Evolutionary conservation across 2,113 vertebrate genomes (phyloP).

Genomic region (Ophthalmolycus amberensis): DNA sequence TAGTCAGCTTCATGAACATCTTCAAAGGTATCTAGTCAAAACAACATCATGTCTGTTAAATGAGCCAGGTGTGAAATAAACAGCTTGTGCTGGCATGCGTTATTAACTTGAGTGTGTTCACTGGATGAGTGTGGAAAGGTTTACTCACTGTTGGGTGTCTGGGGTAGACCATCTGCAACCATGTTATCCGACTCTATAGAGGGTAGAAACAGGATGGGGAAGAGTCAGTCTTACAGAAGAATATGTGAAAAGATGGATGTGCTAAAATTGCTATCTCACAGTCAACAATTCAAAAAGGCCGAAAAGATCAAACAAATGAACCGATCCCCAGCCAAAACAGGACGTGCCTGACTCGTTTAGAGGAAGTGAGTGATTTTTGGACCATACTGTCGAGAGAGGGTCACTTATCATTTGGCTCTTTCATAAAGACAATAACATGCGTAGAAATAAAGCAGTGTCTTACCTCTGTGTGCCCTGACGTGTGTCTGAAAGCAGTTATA

Average conservation of each 20-base stretch:
- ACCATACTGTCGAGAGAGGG: conserved; percentile 4
- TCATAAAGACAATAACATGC: neutral
- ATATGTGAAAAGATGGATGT: conserved; percentile 13
- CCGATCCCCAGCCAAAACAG: conserved; percentile 15
- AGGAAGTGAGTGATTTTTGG: conserved; percentile 31
- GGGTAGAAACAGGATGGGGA: neutral
- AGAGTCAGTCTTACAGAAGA: neutral
- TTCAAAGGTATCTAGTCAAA: conserved; percentile 1
- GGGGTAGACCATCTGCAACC: conserved; percentile 73
- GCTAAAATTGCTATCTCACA: neutral
- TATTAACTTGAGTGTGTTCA: conserved; percentile 14
- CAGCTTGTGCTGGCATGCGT: conserved; percentile 21
- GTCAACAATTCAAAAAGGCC: conserved; percentile 6
- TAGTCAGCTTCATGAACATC: neutral
- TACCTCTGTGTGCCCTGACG: conserved; percentile 97
- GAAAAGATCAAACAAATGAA: conserved; percentile 9
- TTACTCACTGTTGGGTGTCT: conserved; percentile 77
- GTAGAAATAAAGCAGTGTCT: conserved; percentile 8
- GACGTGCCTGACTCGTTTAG: conserved; percentile 26
- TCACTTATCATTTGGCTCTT: conserved; percentile 15
- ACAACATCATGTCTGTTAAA: conserved; percentile 19
- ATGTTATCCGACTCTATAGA: conserved; percentile 78
- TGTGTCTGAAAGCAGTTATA: conserved; percentile 99
- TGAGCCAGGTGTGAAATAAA: conserved; percentile 19
- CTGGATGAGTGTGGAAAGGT: conserved; percentile 7